Evolutionary conservation across 2,113 vertebrate species (phyloP).

Genomic region (Tachysurus vachellii): DNA sequence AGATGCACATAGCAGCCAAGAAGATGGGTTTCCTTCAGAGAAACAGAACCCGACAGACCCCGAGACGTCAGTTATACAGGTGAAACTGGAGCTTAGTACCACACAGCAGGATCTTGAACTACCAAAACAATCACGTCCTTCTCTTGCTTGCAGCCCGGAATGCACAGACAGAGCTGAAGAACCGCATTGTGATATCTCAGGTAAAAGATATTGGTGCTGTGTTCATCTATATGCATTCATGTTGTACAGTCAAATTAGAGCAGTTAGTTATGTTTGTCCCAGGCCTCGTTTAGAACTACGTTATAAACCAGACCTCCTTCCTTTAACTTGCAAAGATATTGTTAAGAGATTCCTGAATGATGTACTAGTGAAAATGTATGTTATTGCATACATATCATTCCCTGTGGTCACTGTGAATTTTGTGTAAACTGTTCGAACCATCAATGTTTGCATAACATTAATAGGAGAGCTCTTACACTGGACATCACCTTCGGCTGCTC

Average conservation of each 20-base stretch:
- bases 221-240: not conserved
- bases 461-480: too few species aligned
- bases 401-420: not conserved
- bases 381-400: not conserved
- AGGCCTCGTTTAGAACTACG: not conserved
- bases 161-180: not conserved
- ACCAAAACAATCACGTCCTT: not conserved
- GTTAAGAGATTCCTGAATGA: not conserved
- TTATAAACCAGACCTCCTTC: not conserved
- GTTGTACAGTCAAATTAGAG: not conserved
- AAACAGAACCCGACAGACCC: constrained; percentile 6
- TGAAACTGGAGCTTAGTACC: constrained; percentile 40
- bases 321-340: too few species aligned
- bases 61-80: constrained; percentile 13
- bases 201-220: not conserved
- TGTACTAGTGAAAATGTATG: not conserved
- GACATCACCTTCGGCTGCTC: not conserved
- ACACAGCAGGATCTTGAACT: constrained; percentile 12
- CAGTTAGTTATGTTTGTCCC: not conserved
- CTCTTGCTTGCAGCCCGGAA: not conserved
- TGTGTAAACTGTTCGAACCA: not conserved
- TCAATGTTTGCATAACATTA: not conserved
- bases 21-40: not conserved
- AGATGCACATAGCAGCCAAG: constrained; percentile 2
- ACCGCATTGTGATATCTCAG: not conserved